Percentiles rank a stretch among this genome's conserved stretches.
Evolutionary conservation across 2,888 invertebrate genomes (phyloP).

Genomic region (Rhaphigaster nebulosa): DNA sequence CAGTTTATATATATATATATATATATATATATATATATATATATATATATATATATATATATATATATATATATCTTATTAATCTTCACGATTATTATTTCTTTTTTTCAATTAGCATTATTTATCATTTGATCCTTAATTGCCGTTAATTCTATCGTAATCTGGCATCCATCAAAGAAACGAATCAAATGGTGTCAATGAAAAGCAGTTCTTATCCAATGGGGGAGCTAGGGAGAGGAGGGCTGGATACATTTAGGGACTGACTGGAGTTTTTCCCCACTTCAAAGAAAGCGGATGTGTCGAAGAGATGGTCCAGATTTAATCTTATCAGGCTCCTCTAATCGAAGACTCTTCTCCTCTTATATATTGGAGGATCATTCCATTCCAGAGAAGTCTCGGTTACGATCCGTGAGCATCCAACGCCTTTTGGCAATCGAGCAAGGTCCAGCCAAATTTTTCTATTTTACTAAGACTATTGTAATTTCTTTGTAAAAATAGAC

Average conservation of each 20-base stretch:
- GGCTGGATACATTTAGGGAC: neutral
- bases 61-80: too few species aligned
- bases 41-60: too few species aligned
- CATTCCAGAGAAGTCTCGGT: neutral
- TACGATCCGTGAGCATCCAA: neutral
- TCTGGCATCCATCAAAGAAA: neutral
- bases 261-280: conserved; percentile 15
- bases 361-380: neutral
- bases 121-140: neutral
- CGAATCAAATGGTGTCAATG: neutral
- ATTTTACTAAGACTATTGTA: neutral
- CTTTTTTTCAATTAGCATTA: neutral
- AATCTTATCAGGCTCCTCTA: conserved; percentile 7
- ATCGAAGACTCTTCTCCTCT: conserved; percentile 3
- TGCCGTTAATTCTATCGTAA: neutral
- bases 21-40: too few species aligned
- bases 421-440: neutral
- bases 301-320: conserved; percentile 35
- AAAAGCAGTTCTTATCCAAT: conserved; percentile 16
- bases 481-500: too few species aligned
- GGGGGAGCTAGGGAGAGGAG: neutral
- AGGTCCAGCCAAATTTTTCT: neutral
- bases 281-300: conserved; percentile 35
- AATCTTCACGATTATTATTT: too few species aligned
- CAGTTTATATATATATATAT: too few species aligned